phyloP scores from a whole-genome alignment of 2,888 invertebrate species.

The Neocrepidodera transversa region DNA sequence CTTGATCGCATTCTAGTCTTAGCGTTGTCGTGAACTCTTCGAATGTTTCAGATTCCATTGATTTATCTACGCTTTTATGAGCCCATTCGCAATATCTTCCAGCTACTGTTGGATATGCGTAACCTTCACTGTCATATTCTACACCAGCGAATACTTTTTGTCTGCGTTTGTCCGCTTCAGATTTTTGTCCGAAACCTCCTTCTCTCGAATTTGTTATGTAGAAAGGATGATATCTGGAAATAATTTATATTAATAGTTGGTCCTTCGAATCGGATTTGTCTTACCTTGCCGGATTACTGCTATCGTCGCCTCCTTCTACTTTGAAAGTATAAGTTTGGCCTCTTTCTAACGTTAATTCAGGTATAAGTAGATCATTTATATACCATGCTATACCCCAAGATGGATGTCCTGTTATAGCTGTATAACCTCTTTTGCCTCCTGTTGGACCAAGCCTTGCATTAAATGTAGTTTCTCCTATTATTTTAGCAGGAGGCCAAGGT shows the following conservation, averaged over 20 bases:
- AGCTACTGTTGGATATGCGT: constrained; percentile 80
- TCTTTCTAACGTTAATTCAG: constrained; percentile 86
- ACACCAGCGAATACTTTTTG: constrained; percentile 81
- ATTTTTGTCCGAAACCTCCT: constrained; percentile 86
- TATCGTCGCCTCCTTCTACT: constrained; percentile 85
- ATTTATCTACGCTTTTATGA: constrained; percentile 79
- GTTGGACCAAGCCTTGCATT: constrained; percentile 84
- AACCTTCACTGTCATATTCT: constrained; percentile 75
- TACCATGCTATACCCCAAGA: constrained; percentile 95
- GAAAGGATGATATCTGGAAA: constrained; percentile 80
- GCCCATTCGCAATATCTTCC: constrained; percentile 84
- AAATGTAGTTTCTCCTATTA: constrained; percentile 70
- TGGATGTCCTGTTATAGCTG: constrained; percentile 79
- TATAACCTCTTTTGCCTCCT: constrained; percentile 81
- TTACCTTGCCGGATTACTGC: constrained; percentile 75
- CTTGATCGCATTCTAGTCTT: constrained; percentile 76
- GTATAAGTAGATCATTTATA: constrained; percentile 88
- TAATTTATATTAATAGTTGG: no score
- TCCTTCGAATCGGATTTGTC: no score
- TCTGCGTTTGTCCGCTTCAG: constrained; percentile 70
- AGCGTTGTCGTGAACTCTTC: constrained; percentile 80
- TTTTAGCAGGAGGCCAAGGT: constrained; percentile 74
- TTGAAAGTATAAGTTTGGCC: constrained; percentile 86
- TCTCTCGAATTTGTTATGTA: constrained; percentile 88
- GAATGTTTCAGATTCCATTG: constrained; percentile 75